phyloP scores from a whole-genome alignment of 2,888 invertebrate species.

The Mimumesa dahlbomi region DNA sequence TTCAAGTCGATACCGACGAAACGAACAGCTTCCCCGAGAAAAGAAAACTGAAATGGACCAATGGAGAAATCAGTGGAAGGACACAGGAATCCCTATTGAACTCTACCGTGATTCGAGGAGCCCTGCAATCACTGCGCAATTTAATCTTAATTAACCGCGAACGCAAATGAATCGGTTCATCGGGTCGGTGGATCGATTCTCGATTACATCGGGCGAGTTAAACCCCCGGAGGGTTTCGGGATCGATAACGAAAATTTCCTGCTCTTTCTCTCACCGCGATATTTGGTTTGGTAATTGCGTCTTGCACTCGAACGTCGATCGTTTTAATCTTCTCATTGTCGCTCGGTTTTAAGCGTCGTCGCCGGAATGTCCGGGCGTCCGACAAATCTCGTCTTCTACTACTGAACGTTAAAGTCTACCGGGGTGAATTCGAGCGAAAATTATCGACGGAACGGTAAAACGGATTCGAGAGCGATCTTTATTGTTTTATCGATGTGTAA shows the following conservation, averaged over 20 bases:
- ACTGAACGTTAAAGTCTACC: too few relatives aligned
- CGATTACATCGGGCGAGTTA: constrained; percentile 29
- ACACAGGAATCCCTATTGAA: neutral
- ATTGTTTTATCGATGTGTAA: too few relatives aligned
- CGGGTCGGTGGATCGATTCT: constrained; percentile 25
- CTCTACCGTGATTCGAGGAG: constrained; percentile 5
- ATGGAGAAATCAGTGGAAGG: neutral
- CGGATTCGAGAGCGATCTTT: too few relatives aligned
- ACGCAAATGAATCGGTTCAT: constrained; percentile 51
- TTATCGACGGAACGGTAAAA: too few relatives aligned
- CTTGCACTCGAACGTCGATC: constrained; percentile 5
- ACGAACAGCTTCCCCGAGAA: neutral
- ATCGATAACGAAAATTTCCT: constrained; percentile 31
- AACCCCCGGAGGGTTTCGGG: constrained; percentile 1
- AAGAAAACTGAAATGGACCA: neutral
- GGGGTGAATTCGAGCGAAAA: too few relatives aligned
- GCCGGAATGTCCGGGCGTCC: too few relatives aligned
- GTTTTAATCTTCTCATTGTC: neutral
- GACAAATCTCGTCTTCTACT: too few relatives aligned
- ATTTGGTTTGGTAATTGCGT: constrained; percentile 47
- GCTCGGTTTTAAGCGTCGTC: neutral
- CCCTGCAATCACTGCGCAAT: constrained; percentile 49
- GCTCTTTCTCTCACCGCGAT: constrained; percentile 20
- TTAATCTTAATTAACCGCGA: constrained; percentile 66
- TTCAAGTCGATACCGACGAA: neutral